phyloP scores from a whole-genome alignment of 1,140 invertebrate genomes.

The Drosophila jambulina region DNA sequence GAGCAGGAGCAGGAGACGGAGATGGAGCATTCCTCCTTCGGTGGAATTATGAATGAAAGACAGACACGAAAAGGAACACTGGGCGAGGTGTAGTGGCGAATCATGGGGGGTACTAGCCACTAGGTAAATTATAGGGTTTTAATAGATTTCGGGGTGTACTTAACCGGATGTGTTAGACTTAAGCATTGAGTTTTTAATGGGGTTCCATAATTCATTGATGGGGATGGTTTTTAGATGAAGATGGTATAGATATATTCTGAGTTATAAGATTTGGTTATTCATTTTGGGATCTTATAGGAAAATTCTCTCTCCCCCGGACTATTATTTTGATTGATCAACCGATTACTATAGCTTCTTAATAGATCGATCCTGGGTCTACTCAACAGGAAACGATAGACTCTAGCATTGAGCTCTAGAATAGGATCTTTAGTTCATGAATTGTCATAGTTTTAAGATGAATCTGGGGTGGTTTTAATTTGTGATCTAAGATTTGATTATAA shows the following conservation, averaged over 20 bases:
- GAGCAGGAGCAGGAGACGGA: neutral
- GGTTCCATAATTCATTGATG: no score
- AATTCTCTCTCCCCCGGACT: neutral
- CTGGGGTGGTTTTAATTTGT: neutral
- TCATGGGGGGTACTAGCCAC: neutral
- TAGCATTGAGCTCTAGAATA: neutral
- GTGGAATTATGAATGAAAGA: constrained; percentile 28
- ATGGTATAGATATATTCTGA: neutral
- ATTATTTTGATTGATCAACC: neutral
- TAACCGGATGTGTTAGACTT: neutral
- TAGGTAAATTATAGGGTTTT: constrained; percentile 17
- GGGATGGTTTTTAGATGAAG: neutral
- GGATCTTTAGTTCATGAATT: neutral
- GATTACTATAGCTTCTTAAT: neutral
- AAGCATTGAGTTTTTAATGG: no score
- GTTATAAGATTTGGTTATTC: neutral
- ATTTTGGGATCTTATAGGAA: neutral
- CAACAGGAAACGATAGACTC: neutral
- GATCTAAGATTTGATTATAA: neutral
- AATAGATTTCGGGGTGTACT: neutral
- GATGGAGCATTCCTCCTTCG: constrained; percentile 4
- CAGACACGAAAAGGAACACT: neutral
- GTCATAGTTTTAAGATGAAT: neutral
- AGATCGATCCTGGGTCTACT: neutral
- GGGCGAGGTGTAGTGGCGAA: neutral